Conservation (phyloP, 1,140 invertebrate genomes). For the Cotesia glomerata region DNA sequence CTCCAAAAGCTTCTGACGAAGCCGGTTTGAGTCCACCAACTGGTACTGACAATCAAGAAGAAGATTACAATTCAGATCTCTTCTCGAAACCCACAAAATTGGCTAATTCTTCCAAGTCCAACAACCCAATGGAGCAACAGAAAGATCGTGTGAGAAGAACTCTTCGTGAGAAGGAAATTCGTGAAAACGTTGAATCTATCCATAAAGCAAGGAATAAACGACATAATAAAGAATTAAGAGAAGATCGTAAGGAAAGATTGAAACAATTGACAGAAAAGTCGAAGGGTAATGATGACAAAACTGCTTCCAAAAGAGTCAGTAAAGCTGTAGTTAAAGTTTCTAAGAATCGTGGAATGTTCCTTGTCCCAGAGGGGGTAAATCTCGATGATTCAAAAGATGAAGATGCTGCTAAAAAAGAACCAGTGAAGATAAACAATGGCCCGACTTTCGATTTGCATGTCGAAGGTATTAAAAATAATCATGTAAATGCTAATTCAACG, state of each 20-base stretch:
- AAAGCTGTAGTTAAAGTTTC: conserved; percentile 43
- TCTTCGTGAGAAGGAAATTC: too few relatives aligned
- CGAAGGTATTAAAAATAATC: too few relatives aligned
- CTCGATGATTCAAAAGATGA: neutral
- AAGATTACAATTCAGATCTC: too few relatives aligned
- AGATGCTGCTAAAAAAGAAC: neutral
- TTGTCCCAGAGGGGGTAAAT: conserved; percentile 26
- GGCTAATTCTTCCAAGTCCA: too few relatives aligned
- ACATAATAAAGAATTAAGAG: conserved; percentile 33
- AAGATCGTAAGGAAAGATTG: conserved; percentile 40
- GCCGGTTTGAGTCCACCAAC: neutral
- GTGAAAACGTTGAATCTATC: conserved; percentile 11
- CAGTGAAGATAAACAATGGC: neutral
- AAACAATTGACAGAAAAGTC: conserved; percentile 41
- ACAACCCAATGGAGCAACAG: too few relatives aligned
- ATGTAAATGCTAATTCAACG: too few relatives aligned
- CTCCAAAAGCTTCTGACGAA: neutral
- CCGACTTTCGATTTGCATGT: neutral
- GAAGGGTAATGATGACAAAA: neutral
- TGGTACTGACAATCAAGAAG: neutral
- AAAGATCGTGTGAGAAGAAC: too few relatives aligned
- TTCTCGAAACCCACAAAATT: too few relatives aligned
- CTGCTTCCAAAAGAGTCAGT: conserved; percentile 12
- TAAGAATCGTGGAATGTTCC: conserved; percentile 40
- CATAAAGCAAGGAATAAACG: conserved; percentile 2